Base-by-base conservation (phyloP, 2,113 vertebrate species). In the Spea multiplicata region DNA sequence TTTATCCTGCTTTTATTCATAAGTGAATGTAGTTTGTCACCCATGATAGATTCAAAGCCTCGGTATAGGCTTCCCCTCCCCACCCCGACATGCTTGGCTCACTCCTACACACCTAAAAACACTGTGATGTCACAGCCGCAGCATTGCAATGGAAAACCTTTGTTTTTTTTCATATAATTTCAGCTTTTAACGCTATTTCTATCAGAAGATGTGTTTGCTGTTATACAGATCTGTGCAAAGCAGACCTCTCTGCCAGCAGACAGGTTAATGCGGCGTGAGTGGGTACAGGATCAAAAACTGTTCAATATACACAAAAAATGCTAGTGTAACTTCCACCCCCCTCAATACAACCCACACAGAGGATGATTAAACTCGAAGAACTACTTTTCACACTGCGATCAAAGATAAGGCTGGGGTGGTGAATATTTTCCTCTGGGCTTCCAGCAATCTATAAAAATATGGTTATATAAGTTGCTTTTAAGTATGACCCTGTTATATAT, bases 81-180 rank as follows among this genome's bases (percentile, higher is more conserved):
- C 13, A 44, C 61, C 48, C 69, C 67, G 62, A 49, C 77, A 73
- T 48, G 77, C 61, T 73, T 66, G 77, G 70, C 77, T 73, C 70
- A 48, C 59, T 16, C 77, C 77, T 44, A 79, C 77, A 73, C 62
- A n/a, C 16, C 55, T 52, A 52, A 6, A 52, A 52, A 52, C 9
- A 7, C 50, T 52, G 9, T 59, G 55, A 59, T 13, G 55, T 59
- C 55, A 59, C 4, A 59, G 14, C 2, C 14, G 13, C 48, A 7
- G 50, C 5, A 47, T n/a, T 68, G 45, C 4, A 47, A 30, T 30
- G 66, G 5, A 12, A 5, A 68, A 45, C 6, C 5, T 14, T 4
- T 68, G 10, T 59, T 12, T 52, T 30, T 75, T 57, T 10, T 17
- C 13, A 47, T 16, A 57, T 3, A 9, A 5, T 68, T 69, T 69